Evolutionary conservation across 2,888 invertebrate species (phyloP), one percentile per base, ranked within the genome.

Genomic region (Brachypalpus laphriformis): DNA sequence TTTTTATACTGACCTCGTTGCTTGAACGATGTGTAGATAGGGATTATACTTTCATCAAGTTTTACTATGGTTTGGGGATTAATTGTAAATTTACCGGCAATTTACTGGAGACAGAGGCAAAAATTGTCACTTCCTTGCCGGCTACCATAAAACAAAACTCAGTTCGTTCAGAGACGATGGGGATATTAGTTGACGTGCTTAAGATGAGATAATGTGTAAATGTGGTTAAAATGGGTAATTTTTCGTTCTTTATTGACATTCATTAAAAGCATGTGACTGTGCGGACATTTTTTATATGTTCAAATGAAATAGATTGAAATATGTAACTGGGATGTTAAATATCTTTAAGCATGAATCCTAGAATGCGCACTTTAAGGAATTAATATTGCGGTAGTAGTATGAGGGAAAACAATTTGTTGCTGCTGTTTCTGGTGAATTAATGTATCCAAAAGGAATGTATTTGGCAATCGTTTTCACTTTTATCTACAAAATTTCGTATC

Each of bases 1-100:
- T 47, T 59, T 49, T 40, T 34, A n/a, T 34, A 40, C 71, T 71
- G 71, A 57, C 71, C 71, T 37, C 45, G 20, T 65, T 20, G 45
- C 20, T 20, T 37, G 14, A n/a, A 25, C 18, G 8, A 6, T 40
- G 59, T n/a, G 28, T 68, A 11, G 40, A 68, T 25, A 51, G 49
- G 61, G 59, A 61, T 49, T 72, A 59, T 47, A 34, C 47, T 49
- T 49, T 47, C 49, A 59, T 47, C 47, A 31, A 45, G 49, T 16
- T 40, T 51, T 28, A 51, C 42, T 66, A 31, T 56, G 14, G n/a
- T 11, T 16, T 11, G 20, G 70, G 56, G 45, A 70, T 70, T 56
- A 57, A 56, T 57, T 57, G 56, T 42, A 31, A 54, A 66, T 51
- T 51, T n/a, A 16, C 37, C 51, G 34, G 66, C 37, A 51, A 51